Evolutionary conservation across 2,888 invertebrate genomes (phyloP), one percentile per base, ranked within the genome.

Genomic region (Gibbula magus): DNA sequence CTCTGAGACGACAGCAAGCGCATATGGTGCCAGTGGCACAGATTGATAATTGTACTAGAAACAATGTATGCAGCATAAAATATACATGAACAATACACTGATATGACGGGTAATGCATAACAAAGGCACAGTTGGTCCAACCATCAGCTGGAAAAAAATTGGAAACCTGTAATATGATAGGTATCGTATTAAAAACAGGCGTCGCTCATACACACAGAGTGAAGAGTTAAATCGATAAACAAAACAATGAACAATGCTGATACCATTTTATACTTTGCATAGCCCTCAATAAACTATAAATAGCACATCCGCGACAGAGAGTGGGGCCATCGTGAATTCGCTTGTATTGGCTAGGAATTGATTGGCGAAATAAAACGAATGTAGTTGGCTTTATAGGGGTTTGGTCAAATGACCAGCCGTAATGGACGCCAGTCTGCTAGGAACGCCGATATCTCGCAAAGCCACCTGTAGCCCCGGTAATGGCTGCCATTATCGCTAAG

Each of bases 271-370:
- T 22, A 22, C 10, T 61, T 61, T 61, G 25, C 25, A 61, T 7
- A 29, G 61, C 61, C n/a, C 29, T 61, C n/a, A 29, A 22, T 16
- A 61, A 1, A 22, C 61, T 61, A 61, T 61, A 29, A 29, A 29
- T 61, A 61, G 61, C 25, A 61, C 29, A 16, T 61, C 61, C 61
- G 61, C 61, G 61, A 61, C 61, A 61, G 25, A 29, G 61, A 61
- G 61, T 61, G 61, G 61, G 61, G 61, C 61, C 61, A 61, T 61
- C 61, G 25, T 61, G 61, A 61, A 61, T 61, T 29, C 29, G 29
- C 29, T 61, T 61, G 29, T 61, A 61, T 25, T 61, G 61, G 25
- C 22, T 29, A 29, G 29, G 16, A 20, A 61, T 61, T 61, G 61
- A 61, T 61, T 61, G 61, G 61, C 29, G 61, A 61, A 61, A 61